These are phyloP conservation scores for Stenoptilia bipunctidactyla DNA, from an alignment of 2,888 invertebrate species.

Conservation along the genomic window DNA sequence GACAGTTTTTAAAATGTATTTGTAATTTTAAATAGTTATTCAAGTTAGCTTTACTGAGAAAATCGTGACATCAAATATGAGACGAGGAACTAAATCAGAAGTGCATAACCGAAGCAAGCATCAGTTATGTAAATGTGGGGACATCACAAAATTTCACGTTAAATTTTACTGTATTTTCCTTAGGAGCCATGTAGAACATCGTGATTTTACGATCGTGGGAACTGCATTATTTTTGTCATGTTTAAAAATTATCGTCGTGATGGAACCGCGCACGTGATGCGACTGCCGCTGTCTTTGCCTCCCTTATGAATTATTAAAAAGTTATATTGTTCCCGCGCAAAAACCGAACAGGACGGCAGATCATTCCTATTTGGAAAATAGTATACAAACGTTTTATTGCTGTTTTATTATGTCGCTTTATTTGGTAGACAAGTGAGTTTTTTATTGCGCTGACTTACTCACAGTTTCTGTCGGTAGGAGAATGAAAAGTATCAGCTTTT, in stretches of 20 bases:
- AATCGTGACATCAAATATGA: too few relatives aligned
- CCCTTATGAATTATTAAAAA: slow-evolving; percentile 64
- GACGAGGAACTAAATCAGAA: not conserved
- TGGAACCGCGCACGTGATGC: slow-evolving; percentile 45
- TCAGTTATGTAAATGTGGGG: not conserved
- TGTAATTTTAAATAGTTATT: too few relatives aligned
- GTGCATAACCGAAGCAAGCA: not conserved
- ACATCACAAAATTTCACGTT: not conserved
- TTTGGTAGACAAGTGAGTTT: slow-evolving; percentile 48
- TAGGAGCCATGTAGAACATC: slow-evolving; percentile 36
- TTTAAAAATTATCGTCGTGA: slow-evolving; percentile 38
- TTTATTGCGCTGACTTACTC: slow-evolving; percentile 9
- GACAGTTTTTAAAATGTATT: too few relatives aligned
- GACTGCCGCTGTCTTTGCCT: slow-evolving; percentile 30
- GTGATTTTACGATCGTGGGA: slow-evolving; percentile 62
- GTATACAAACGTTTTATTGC: slow-evolving; percentile 46
- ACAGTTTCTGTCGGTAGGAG: not conserved
- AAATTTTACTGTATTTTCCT: not conserved
- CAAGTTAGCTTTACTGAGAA: too few relatives aligned
- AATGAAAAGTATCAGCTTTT: not conserved
- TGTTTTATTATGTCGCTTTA: slow-evolving; percentile 50
- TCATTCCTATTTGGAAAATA: slow-evolving; percentile 61
- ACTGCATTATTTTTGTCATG: slow-evolving; percentile 50
- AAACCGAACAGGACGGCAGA: slow-evolving; percentile 43
- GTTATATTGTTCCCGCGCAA: slow-evolving; percentile 57